Evolutionary conservation across 2,797 vertebrate species (phyloP), one percentile per base, ranked within the genome.

Genomic region (Zalophus californianus): DNA sequence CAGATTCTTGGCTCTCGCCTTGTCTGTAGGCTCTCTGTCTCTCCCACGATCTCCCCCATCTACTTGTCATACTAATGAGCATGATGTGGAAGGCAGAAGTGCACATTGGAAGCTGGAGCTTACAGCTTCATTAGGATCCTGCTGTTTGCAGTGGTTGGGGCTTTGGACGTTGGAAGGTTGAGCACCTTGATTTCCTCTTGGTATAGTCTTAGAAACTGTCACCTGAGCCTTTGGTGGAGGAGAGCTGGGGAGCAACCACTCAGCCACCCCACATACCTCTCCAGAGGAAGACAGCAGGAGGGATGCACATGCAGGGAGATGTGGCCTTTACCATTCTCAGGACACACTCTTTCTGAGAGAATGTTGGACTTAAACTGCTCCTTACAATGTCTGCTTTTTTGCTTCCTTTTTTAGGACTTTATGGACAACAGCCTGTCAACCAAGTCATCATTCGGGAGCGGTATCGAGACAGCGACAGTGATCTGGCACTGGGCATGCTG

Each of bases 401-500:
- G 18, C 38, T 56, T 20, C 68, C 68, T 94, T 9, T 85, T 97
- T 88, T 90, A 99, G 99, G 99, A 91, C 98, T 99, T n/a, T 99
- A 99, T 80, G 96, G 98, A 32, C 98, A 99, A 15, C 98, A 99
- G 11, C 99, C 98, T 89, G 98, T 99, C 96, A 99, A 99, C 98
- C 99, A 99, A 0, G 98, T 99, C 79, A 99, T 99, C 84, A 99
- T 99, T 79, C 99, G 98, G 73, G 99, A 99, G 97, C 99, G 99
- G 29, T 99, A 99, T 90, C 99, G 98, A 8, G 99, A 99, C 54
- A 99, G 98, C 0, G 99, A 99, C 50, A 99, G 99, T 58, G 99
- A 99, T 2, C 98, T 99, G 56, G 99, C 99, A 0, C 89, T 99
- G 98, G 99, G 99, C 89, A 99, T 99, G 99, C 99, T 99, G 4